These are phyloP conservation scores for Probosciger aterrimus DNA, from an alignment of 2,113 vertebrate species.

Conservation along the genomic window DNA sequence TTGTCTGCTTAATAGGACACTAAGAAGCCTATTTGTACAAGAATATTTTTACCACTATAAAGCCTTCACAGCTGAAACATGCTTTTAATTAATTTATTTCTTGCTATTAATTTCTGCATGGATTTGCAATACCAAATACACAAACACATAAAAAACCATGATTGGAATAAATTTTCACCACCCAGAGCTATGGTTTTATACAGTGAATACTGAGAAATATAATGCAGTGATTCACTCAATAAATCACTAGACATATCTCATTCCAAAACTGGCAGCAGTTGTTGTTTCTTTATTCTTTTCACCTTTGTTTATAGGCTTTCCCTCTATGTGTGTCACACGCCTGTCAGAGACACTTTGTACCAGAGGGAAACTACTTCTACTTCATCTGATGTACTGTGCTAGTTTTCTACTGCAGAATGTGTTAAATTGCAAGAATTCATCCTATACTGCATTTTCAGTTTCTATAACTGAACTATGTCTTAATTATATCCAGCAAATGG, in stretches of 20 bases:
- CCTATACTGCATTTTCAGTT: background rate
- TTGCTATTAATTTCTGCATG: background rate
- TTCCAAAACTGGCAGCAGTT: background rate
- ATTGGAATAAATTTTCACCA: background rate
- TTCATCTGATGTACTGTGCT: background rate
- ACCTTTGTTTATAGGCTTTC: background rate
- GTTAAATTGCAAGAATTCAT: background rate
- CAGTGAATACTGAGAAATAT: background rate
- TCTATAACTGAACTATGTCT: background rate
- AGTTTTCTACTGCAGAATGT: background rate
- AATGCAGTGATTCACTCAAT: background rate
- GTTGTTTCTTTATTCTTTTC: slow-evolving; percentile 12
- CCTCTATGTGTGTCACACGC: background rate
- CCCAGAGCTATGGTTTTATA: background rate
- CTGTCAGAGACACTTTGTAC: background rate
- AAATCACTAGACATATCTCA: background rate
- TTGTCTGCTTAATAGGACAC: background rate
- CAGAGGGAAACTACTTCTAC: background rate
- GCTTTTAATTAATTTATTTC: background rate
- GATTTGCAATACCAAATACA: background rate
- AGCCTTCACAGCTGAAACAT: background rate
- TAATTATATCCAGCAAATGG: background rate
- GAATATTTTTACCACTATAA: background rate
- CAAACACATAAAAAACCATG: background rate
- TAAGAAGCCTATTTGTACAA: background rate